Evolutionary conservation across 2,888 invertebrate genomes (phyloP).

Genomic region (Philaethria dido): DNA sequence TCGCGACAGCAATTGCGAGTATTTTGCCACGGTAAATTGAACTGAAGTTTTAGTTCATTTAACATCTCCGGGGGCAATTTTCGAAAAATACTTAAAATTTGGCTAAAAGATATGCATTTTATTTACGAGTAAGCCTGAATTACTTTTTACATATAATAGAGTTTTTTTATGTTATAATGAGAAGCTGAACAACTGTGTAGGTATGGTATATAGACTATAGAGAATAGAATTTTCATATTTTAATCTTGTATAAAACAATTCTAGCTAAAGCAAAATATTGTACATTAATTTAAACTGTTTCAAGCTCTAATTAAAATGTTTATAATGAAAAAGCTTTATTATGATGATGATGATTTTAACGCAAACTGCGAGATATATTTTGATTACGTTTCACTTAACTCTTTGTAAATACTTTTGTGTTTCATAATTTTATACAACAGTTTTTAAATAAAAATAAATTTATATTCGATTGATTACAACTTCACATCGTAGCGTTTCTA

Average conservation of each 20-base stretch:
- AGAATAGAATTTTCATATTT: slow-evolving; percentile 7
- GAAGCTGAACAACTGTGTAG: neutral
- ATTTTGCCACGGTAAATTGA: slow-evolving; percentile 43
- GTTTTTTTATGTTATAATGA: slow-evolving; percentile 4
- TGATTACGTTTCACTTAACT: slow-evolving; percentile 9
- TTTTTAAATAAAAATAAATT: neutral
- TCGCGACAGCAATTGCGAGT: slow-evolving; percentile 42
- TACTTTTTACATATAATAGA: slow-evolving; percentile 1
- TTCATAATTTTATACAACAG: neutral
- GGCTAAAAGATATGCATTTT: slow-evolving; percentile 20
- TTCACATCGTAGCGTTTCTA: no score
- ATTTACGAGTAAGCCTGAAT: slow-evolving; percentile 30
- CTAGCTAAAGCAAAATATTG: slow-evolving; percentile 6
- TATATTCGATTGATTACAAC: neutral
- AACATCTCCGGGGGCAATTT: slow-evolving; percentile 35
- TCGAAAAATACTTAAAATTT: slow-evolving; percentile 33
- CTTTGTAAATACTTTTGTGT: slow-evolving; percentile 1
- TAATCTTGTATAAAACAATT: slow-evolving; percentile 6
- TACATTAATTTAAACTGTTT: neutral
- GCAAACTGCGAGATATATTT: neutral
- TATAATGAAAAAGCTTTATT: slow-evolving; percentile 8
- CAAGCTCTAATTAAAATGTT: slow-evolving; percentile 6
- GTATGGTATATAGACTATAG: no score
- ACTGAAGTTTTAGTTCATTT: slow-evolving; percentile 45
- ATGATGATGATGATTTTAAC: slow-evolving; percentile 7